Evolutionary conservation across 2,797 vertebrate genomes (phyloP), one percentile per base, ranked within the genome.

Genomic region (Pseudochromis fuscus): DNA sequence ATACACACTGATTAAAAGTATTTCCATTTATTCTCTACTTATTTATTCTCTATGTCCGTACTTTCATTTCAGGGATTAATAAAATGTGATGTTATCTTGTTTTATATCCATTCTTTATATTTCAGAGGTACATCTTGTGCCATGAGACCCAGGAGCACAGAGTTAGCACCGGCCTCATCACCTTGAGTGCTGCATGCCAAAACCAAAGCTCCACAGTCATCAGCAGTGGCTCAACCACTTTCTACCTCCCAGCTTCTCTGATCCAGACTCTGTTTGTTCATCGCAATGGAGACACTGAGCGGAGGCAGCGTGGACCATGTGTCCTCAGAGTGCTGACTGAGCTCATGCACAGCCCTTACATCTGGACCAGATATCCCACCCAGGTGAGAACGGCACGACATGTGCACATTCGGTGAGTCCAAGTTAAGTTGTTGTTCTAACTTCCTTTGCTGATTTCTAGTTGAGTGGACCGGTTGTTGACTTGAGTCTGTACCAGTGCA

Each of bases 401-500:
- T 28, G 33, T 35, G 3, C 7, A 40, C 58, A 3, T 15, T 31
- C 7, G 10, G 0, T 31, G n/a, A 56, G 25, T 33, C 15, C 72
- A 73, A 23, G 5, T 4, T 9, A 9, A 33, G 2, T 21, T 11
- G 35, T 61, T 0, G 0, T 4, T 66, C 30, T 82, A 2, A 57
- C 49, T 57, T 59, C 0, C 28, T 67, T 21, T 64, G 23, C 23
- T 63, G 61, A 76, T 78, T 82, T 79, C 16, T 79, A 96, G 96
- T 38, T 89, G 23, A 88, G 67, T 7, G 81, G 83, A n/a, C 84
- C 84, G 0, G 81, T 94, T 19, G 79, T 91, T 48, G 92, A 90
- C 30, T 59, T 95, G 37, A 88, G 71, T 62, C 72, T 96, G 23
- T 94, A 92, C 77, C 79, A 78, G 84, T 96, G 95, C 88, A 86